Evolutionary conservation across 2,888 invertebrate genomes (phyloP), one percentile per base, ranked within the genome.

Genomic region (Lutraria lutraria): DNA sequence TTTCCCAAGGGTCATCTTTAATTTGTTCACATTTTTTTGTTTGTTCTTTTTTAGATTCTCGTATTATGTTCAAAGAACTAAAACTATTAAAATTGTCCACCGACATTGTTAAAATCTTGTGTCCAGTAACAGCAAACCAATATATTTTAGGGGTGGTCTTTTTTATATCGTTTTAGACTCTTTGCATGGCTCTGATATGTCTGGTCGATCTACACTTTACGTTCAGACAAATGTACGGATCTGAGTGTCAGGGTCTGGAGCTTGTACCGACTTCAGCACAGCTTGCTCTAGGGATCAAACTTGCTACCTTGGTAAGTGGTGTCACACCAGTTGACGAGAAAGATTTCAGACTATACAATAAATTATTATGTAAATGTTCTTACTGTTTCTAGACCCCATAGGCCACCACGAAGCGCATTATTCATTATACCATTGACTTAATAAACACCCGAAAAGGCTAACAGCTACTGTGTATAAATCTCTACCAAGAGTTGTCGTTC

Each of bases 161-260:
- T 6, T 19, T 3, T 56, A 12, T 84, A 34, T 43, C 13, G 6
- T 43, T 83, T 34, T 29, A 90, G 89, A 83, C 83, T 52, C 43
- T 87, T 0, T 86, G 87, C 21, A 81, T 89, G n/a, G 85, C 60
- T 25, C 72, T 90, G 29, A 25, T 87, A 21, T 90, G 88, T 72
- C 54, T 88, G 3, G 72, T 29, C 0, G 83, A 88, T 19, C 85
- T 90, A 15, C 88, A 88, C 68, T 83, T 86, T 56, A 85, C 83
- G 10, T 90, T 86, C 31, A 54, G 83, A 72, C 90, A 87, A 79
- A 81, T 83, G 63, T 79, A 83, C 13, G 90, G 90, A 15, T 19
- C 31, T 56, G 29, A 34, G 21, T 90, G 90, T 83, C 52, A 68
- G 19, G 86, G 86, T 4, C 21, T 54, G 0, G 79, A 88, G 80